Percentiles rank a stretch among this genome's conserved stretches.
Evolutionary conservation across 2,797 vertebrate genomes (phyloP).

Genomic region (Lateolabrax maculatus): DNA sequence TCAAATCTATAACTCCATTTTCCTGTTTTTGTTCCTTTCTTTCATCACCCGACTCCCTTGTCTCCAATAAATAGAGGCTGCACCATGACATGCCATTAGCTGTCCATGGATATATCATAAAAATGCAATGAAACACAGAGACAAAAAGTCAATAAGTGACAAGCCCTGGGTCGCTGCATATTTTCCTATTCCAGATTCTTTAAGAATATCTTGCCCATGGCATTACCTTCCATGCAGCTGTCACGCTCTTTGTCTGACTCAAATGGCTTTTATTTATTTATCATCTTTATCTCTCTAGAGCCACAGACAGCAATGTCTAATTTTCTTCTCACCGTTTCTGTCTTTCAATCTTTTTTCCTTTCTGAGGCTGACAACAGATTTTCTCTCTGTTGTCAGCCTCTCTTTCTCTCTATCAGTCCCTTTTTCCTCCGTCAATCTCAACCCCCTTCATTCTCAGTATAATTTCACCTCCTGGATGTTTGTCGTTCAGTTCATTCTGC

Average conservation of each 20-base stretch:
- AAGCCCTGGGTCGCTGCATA: constrained; percentile 57
- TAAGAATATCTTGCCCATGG: constrained; percentile 53
- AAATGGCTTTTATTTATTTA: constrained; percentile 55
- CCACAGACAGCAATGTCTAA: constrained; percentile 21
- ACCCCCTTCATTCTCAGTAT: neutral
- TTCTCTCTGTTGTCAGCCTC: constrained; percentile 13
- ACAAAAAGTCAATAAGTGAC: constrained; percentile 82
- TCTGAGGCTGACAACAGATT: neutral
- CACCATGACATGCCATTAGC: constrained; percentile 76
- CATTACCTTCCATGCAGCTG: constrained; percentile 54
- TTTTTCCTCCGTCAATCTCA: constrained; percentile 9
- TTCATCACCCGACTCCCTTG: constrained; percentile 70
- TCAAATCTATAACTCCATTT: constrained; percentile 79
- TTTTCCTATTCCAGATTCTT: constrained; percentile 58
- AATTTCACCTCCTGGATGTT: constrained; percentile 34
- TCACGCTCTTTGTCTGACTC: constrained; percentile 45
- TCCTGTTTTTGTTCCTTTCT: constrained; percentile 78
- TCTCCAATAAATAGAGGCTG: constrained; percentile 73
- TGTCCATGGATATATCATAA: constrained; percentile 78
- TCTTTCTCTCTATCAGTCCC: constrained; percentile 7
- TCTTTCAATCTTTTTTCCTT: constrained; percentile 10
- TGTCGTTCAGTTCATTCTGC: constrained; percentile 17
- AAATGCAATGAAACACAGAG: constrained; percentile 76
- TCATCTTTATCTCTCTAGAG: constrained; percentile 36
- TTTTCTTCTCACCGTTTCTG: constrained; percentile 23